Percentiles rank a stretch among this genome's conserved stretches.
These are phyloP conservation scores for Ommatoiulus sabulosus DNA, from an alignment of 2,888 invertebrate species.

Conservation along the genomic window DNA sequence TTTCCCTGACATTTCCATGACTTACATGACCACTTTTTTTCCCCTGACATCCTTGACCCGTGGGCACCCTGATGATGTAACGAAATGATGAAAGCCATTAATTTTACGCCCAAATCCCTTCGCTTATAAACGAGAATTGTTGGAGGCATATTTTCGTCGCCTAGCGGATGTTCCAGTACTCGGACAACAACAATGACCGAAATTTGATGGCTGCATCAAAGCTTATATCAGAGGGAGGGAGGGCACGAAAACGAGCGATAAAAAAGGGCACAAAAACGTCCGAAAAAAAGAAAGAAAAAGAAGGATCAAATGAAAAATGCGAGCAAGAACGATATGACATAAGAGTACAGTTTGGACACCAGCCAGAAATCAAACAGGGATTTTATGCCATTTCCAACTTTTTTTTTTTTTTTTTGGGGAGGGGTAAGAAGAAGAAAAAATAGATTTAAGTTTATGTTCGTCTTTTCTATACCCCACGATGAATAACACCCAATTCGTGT, in stretches of 20 bases:
- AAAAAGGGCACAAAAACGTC: not conserved
- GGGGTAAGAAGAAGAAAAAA: too few species aligned
- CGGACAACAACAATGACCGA: not conserved
- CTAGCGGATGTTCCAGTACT: too few species aligned
- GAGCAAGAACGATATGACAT: not conserved
- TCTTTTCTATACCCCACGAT: not conserved
- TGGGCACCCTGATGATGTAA: too few species aligned
- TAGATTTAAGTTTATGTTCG: conserved; percentile 34
- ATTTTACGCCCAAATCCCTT: too few species aligned
- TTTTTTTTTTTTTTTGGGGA: conserved; percentile 6
- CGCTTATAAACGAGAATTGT: too few species aligned
- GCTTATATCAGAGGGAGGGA: not conserved
- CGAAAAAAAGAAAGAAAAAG: not conserved
- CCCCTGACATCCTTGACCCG: too few species aligned
- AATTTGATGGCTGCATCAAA: not conserved
- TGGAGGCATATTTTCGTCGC: too few species aligned
- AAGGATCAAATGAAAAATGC: not conserved
- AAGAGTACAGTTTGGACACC: not conserved
- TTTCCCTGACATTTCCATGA: too few species aligned
- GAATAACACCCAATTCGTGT: conserved; percentile 36
- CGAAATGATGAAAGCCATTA: too few species aligned
- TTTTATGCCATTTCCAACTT: conserved; percentile 36
- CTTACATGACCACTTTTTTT: too few species aligned
- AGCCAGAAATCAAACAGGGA: conserved; percentile 12
- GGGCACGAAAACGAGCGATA: not conserved